Conservation (phyloP, 2,113 vertebrate genomes). For the Arvicanthis niloticus region DNA sequence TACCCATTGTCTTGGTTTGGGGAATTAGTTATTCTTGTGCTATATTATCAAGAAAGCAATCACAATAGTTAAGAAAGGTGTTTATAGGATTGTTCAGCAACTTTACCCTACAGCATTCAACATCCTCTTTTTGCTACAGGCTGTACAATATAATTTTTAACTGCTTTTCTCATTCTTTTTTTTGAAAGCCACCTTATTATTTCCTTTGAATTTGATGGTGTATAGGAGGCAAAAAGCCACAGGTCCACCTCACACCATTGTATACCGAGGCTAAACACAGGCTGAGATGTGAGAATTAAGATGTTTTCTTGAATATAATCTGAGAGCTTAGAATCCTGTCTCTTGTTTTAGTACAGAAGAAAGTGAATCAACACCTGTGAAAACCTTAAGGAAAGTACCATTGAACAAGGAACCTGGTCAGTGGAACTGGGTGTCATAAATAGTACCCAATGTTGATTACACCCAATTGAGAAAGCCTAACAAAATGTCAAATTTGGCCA, state of each 20-base stretch:
- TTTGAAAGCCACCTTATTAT: neutral
- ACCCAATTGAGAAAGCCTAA: neutral
- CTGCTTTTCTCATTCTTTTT: neutral
- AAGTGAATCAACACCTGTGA: neutral
- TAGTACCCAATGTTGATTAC: neutral
- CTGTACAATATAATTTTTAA: constrained; percentile 12
- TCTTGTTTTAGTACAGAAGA: neutral
- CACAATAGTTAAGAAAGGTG: neutral
- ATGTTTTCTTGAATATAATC: neutral
- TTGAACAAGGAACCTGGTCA: neutral
- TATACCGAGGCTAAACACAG: neutral
- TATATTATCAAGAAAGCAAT: neutral
- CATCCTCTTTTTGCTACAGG: neutral
- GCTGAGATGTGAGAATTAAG: neutral
- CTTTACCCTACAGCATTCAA: neutral
- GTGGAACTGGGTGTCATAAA: neutral
- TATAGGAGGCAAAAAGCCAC: neutral
- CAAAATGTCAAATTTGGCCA: neutral
- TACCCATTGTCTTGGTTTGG: neutral
- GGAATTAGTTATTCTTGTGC: neutral
- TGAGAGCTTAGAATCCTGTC: neutral
- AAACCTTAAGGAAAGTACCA: neutral
- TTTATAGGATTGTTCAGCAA: neutral
- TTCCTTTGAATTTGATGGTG: neutral
- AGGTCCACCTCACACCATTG: neutral